phyloP scores from a whole-genome alignment of 2,113 vertebrate genomes.

The Ammodytes dubius region DNA sequence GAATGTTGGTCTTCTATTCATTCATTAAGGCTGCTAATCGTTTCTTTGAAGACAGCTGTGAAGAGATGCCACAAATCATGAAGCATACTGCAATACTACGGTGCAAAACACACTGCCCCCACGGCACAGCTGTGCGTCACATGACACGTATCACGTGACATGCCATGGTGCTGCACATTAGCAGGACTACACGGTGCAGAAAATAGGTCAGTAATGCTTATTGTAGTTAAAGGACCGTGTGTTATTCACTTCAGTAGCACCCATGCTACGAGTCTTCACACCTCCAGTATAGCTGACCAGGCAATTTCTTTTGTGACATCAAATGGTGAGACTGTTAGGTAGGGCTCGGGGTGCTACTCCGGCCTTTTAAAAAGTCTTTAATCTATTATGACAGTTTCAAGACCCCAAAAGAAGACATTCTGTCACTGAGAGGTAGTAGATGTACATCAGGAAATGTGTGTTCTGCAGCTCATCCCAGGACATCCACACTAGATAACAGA shows the following conservation, averaged over 20 bases:
- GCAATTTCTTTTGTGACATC: slow-evolving; percentile 16
- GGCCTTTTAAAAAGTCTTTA: slow-evolving; percentile 23
- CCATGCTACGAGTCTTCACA: slow-evolving; percentile 33
- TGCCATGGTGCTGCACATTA: slow-evolving; percentile 1
- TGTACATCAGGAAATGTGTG: slow-evolving; percentile 32
- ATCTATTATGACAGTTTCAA: slow-evolving; percentile 39
- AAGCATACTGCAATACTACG: slow-evolving; percentile 46
- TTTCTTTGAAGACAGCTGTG: slow-evolving; percentile 64
- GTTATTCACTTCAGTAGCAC: slow-evolving; percentile 9
- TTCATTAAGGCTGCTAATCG: slow-evolving; percentile 74
- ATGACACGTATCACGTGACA: slow-evolving; percentile 30
- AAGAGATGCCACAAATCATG: slow-evolving; percentile 49
- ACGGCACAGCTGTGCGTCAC: slow-evolving; percentile 43
- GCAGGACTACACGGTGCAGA: not conserved
- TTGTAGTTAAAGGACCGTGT: slow-evolving; percentile 2
- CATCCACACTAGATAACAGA: slow-evolving; percentile 30
- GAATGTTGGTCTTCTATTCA: not conserved
- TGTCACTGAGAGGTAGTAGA: slow-evolving; percentile 30
- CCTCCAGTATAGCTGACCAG: not conserved
- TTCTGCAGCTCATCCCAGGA: slow-evolving; percentile 35
- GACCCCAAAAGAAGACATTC: slow-evolving; percentile 15
- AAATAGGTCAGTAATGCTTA: not conserved
- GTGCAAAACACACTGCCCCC: slow-evolving; percentile 72
- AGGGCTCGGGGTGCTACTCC: slow-evolving; percentile 21
- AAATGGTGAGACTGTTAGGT: slow-evolving; percentile 3